A percentile compares a stretch with the other conserved stretches of the same genome.
Conservation (phyloP, 2,797 vertebrate genomes). For the Enteromius treurensis region DNA sequence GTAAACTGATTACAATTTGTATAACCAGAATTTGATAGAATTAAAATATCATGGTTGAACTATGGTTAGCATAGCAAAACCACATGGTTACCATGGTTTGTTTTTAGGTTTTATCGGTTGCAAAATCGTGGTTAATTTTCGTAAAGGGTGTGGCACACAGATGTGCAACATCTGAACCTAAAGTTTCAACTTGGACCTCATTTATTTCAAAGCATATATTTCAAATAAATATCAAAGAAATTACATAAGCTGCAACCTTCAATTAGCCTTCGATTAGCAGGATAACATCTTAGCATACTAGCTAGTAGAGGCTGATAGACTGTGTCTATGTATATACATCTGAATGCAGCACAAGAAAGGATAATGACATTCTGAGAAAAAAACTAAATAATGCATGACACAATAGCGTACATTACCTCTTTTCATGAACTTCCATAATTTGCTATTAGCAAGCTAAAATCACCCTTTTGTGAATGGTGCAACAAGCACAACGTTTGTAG, state of each 20-base stretch:
- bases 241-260: background rate
- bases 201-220: background rate
- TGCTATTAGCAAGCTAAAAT: conserved; percentile 7
- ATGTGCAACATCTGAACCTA: background rate
- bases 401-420: background rate
- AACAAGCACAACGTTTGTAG: no score
- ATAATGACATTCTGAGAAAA: background rate
- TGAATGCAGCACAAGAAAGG: background rate
- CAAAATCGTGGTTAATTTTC: background rate
- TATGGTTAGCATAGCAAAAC: background rate
- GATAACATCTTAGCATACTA: conserved; percentile 1
- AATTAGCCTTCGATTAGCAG: background rate
- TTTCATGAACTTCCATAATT: background rate
- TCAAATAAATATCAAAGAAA: background rate
- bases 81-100: background rate
- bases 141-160: background rate
- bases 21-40: background rate
- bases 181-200: background rate
- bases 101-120: no score
- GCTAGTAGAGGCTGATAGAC: background rate
- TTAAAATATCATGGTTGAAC: background rate
- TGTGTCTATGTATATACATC: background rate
- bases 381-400: background rate
- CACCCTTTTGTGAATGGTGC: background rate
- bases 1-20: background rate